phyloP scores from a whole-genome alignment of 2,888 invertebrate genomes.

The Sipunculus nudus region DNA sequence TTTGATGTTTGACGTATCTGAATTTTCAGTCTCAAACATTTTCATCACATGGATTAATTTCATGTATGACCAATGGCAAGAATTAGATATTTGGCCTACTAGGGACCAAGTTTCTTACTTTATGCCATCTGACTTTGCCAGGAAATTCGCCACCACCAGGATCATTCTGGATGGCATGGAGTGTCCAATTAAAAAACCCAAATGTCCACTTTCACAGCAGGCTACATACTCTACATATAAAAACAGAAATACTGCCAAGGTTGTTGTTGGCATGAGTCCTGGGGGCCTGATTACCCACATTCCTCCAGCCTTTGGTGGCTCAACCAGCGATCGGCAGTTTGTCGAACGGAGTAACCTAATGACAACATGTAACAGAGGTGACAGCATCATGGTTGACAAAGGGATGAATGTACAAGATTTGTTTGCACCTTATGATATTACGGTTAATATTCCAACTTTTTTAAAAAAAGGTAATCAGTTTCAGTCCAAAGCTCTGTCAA shows the following conservation, averaged over 20 bases:
- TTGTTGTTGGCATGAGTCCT: not conserved
- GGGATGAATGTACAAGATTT: not conserved
- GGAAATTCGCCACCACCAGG: too few relatives aligned
- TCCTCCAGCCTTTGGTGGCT: constrained; percentile 5
- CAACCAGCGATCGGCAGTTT: constrained; percentile 3
- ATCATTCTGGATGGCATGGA: too few relatives aligned
- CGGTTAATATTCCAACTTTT: constrained; percentile 2
- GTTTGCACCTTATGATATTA: too few relatives aligned
- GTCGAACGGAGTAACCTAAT: constrained; percentile 5
- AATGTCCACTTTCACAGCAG: too few relatives aligned
- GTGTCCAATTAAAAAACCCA: too few relatives aligned
- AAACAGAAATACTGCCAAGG: too few relatives aligned
- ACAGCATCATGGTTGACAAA: not conserved
- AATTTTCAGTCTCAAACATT: not conserved
- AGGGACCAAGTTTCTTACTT: not conserved
- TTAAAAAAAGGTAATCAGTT: too few relatives aligned
- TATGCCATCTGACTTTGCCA: not conserved
- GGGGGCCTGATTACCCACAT: not conserved
- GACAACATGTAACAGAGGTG: not conserved
- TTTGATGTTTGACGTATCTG: not conserved
- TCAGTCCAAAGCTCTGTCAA: too few relatives aligned
- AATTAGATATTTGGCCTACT: constrained; percentile 6
- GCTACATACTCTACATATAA: too few relatives aligned
- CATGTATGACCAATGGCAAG: not conserved
- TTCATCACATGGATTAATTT: not conserved